Conservation (phyloP, 2,888 invertebrate genomes). For the Argyra leucocephala region DNA sequence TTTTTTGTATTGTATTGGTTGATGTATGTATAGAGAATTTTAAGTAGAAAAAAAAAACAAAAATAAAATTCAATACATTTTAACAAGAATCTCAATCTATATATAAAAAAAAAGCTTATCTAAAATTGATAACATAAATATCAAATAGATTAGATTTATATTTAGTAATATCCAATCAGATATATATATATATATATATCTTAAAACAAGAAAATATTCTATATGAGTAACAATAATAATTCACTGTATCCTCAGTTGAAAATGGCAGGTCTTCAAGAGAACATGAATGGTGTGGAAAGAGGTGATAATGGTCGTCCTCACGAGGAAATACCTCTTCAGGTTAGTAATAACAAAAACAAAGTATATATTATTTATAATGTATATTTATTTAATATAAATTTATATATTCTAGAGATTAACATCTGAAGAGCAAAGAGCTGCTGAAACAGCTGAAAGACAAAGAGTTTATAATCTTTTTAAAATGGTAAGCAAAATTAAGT, state of each 20-base stretch:
- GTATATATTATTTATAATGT: not conserved
- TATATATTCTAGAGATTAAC: not conserved
- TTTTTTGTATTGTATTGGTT: no score
- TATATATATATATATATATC: not conserved
- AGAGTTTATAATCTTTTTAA: slow-evolving; percentile 17
- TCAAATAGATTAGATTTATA: not conserved
- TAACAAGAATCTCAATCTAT: no score
- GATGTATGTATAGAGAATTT: no score
- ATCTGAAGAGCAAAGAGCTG: not conserved
- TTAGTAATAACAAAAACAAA: no score
- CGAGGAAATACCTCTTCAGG: slow-evolving; percentile 4
- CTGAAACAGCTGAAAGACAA: slow-evolving; percentile 15
- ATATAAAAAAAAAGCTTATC: no score
- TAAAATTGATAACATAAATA: not conserved
- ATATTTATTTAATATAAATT: not conserved
- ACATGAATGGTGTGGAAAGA: not conserved
- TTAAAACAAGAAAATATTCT: not conserved
- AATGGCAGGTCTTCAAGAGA: not conserved
- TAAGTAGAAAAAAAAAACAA: no score
- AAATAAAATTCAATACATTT: no score
- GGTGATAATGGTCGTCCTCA: not conserved
- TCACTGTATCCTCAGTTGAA: slow-evolving; percentile 1
- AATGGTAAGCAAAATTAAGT: slow-evolving; percentile 17
- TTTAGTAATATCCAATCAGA: not conserved
- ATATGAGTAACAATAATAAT: not conserved